Conservation (phyloP, 1,140 invertebrate species). For the Whitmania pigra region DNA sequence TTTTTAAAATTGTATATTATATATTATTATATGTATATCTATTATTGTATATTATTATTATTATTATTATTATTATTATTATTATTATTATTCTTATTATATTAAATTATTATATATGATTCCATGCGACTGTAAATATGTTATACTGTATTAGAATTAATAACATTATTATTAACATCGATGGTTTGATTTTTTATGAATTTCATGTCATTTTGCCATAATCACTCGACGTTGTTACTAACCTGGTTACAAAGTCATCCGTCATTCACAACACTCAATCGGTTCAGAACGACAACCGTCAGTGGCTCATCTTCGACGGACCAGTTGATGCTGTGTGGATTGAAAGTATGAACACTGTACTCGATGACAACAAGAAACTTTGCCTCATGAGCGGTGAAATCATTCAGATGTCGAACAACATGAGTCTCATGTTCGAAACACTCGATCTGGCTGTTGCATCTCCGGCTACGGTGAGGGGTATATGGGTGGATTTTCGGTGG, state of each 20-base stretch:
- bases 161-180: not conserved
- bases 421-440: slow-evolving; percentile 85
- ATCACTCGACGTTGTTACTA: not conserved
- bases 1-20: too few relatives aligned
- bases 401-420: slow-evolving; percentile 74
- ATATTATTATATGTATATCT: too few relatives aligned
- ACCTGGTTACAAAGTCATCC: not conserved
- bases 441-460: slow-evolving; percentile 89
- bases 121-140: not conserved
- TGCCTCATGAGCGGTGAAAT: slow-evolving; percentile 58
- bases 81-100: not conserved
- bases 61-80: too few relatives aligned
- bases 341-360: slow-evolving; percentile 90
- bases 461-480: slow-evolving; percentile 68
- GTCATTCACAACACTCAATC: not conserved
- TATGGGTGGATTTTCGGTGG: not conserved
- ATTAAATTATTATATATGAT: not conserved
- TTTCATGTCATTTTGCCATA: too few relatives aligned
- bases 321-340: slow-evolving; percentile 93
- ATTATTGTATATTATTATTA: too few relatives aligned
- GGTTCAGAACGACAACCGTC: slow-evolving; percentile 48
- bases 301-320: slow-evolving; percentile 91
- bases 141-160: not conserved
- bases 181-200: too few relatives aligned
- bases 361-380: slow-evolving; percentile 86